Evolutionary conservation across 2,888 invertebrate genomes (phyloP).

Genomic region (Pediacus dermestoides): DNA sequence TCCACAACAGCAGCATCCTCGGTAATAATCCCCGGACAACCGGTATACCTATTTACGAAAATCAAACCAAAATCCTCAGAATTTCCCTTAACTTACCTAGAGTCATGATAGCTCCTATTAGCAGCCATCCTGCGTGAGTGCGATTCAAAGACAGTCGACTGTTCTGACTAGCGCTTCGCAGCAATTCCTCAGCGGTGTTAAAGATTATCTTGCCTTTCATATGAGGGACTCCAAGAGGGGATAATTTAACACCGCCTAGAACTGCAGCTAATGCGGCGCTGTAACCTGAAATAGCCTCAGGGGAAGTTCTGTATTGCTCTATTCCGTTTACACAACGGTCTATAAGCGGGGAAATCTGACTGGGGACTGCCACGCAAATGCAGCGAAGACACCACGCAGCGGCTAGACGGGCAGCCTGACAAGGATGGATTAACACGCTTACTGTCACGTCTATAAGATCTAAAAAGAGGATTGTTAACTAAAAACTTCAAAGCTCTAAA

Average conservation of each 20-base stretch:
- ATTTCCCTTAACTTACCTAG: too few relatives aligned
- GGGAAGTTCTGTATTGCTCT: slow-evolving; percentile 85
- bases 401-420: slow-evolving; percentile 86
- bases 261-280: slow-evolving; percentile 92
- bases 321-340: slow-evolving; percentile 86
- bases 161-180: slow-evolving; percentile 95
- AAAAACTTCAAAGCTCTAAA: slow-evolving; percentile 2
- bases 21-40: slow-evolving; percentile 91
- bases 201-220: slow-evolving; percentile 97
- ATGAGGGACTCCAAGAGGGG: slow-evolving; percentile 92
- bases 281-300: slow-evolving; percentile 85
- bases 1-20: slow-evolving; percentile 91
- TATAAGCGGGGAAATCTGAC: slow-evolving; percentile 88
- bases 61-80: too few relatives aligned
- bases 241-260: slow-evolving; percentile 84
- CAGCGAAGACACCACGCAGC: slow-evolving; percentile 94
- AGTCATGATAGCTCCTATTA: slow-evolving; percentile 96
- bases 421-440: slow-evolving; percentile 88
- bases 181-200: slow-evolving; percentile 92
- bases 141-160: slow-evolving; percentile 90
- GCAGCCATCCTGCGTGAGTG: slow-evolving; percentile 96
- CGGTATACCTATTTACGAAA: slow-evolving; percentile 64
- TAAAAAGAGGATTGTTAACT: slow-evolving; percentile 37
- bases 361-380: slow-evolving; percentile 89
- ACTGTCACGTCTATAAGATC: slow-evolving; percentile 74